Evolutionary conservation across 2,888 invertebrate genomes (phyloP), one percentile per base, ranked within the genome.

Genomic region (Andrena bucephala): DNA sequence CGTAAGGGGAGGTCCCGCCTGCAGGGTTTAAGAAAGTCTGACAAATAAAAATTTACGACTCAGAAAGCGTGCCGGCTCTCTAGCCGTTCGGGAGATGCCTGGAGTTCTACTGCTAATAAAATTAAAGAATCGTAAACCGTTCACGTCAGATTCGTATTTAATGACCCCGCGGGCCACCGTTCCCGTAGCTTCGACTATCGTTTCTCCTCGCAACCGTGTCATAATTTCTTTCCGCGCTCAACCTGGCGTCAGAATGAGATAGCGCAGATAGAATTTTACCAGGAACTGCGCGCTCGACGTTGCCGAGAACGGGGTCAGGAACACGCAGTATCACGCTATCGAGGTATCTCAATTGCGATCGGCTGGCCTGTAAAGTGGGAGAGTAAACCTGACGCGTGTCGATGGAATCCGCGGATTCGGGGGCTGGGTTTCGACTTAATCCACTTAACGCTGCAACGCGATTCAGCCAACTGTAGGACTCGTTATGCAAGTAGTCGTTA

Each of bases 11-110:
- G 31, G 70, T 59, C 72, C 80, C 81, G 83, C 83, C 87, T 54
- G 82, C 70, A 63, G 79, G 63, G 85, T 68, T 86, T 84, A 85
- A 84, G 87, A 85, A 89, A 88, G 73, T 68, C 86, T 81, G 91
- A 89, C 89, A 90, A 92, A 92, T 92, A 85, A 85, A 89, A 90
- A 92, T 92, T 92, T 92, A 92, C 88, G 91, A 89, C 65, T 68
- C 83, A 20, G 85, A 87, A 89, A 89, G 86, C 85, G 76, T 79
- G 71, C 71, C 76, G 57, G 24, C 7, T 20, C 20, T 69, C 2
- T 71, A 62, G 20, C 68, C 68, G 60, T 16, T 8, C 52, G 8
- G 10, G 67, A 33, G n/a, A 72, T 66, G n/a, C 59, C 31, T 7
- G 10, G 16, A 27, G 50, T 81, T 71, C 50, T 57, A 42, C 70